These are phyloP conservation scores for Leptarthrus brevirostris DNA, from an alignment of 2,888 invertebrate species.

Conservation along the genomic window DNA sequence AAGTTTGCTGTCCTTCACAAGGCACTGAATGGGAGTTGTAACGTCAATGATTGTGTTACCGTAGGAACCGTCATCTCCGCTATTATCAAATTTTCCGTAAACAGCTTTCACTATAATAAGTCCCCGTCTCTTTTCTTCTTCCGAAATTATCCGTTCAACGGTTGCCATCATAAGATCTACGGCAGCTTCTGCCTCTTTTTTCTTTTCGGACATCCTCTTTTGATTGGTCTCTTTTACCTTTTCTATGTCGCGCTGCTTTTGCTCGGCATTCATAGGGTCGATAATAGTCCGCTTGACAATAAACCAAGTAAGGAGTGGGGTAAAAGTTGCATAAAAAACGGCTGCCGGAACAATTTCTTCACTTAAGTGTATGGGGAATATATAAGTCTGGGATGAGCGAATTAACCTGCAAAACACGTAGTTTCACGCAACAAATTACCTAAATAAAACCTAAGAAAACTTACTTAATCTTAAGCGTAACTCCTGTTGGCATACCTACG, in stretches of 20 bases:
- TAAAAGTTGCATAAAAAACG: slow-evolving; percentile 90
- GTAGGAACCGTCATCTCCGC: slow-evolving; percentile 59
- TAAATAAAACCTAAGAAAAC: too few species aligned
- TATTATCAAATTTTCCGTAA: slow-evolving; percentile 77
- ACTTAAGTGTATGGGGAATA: slow-evolving; percentile 89
- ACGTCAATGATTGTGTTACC: slow-evolving; percentile 80
- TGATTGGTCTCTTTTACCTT: slow-evolving; percentile 85
- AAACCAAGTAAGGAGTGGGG: slow-evolving; percentile 85
- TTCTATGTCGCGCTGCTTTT: slow-evolving; percentile 82
- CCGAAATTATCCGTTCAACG: slow-evolving; percentile 82
- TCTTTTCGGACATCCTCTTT: slow-evolving; percentile 77
- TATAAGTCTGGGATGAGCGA: slow-evolving; percentile 87
- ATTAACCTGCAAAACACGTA: slow-evolving; percentile 75
- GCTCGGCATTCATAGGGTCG: slow-evolving; percentile 83
- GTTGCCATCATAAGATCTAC: slow-evolving; percentile 92
- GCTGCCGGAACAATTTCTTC: slow-evolving; percentile 91
- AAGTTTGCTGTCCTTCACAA: slow-evolving; percentile 91
- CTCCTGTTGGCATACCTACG: slow-evolving; percentile 88
- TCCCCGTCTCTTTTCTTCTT: slow-evolving; percentile 86
- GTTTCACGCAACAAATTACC: too few species aligned
- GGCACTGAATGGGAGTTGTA: slow-evolving; percentile 93
- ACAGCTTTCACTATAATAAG: slow-evolving; percentile 86
- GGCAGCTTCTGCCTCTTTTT: slow-evolving; percentile 86
- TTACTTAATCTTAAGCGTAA: slow-evolving; percentile 87
- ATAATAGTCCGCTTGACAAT: slow-evolving; percentile 86